These are phyloP conservation scores for Nomada fucata DNA, from an alignment of 2,888 invertebrate species.

Conservation along the genomic window DNA sequence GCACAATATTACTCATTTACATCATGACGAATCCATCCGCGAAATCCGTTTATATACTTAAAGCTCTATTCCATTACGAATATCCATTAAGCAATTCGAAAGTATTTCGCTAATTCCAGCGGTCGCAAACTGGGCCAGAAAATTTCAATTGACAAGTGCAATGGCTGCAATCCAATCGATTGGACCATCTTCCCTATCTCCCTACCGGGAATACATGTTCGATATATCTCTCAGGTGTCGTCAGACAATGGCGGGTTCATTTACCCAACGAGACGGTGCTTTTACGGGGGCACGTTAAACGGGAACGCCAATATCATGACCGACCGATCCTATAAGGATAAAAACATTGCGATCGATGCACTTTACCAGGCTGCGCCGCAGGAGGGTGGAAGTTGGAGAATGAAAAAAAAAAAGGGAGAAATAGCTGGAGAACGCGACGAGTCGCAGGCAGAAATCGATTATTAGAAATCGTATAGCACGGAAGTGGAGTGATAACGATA, in stretches of 20 bases:
- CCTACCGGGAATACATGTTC: neutral
- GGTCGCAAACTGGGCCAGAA: neutral
- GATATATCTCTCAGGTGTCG: slow-evolving; percentile 16
- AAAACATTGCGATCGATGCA: slow-evolving; percentile 33
- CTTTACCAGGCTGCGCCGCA: slow-evolving; percentile 21
- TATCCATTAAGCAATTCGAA: neutral
- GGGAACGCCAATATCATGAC: slow-evolving; percentile 20
- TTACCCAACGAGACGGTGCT: neutral
- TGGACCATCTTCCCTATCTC: neutral
- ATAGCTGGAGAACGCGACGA: slow-evolving; percentile 11
- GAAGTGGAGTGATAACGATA: slow-evolving; percentile 21
- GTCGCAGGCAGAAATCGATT: slow-evolving; percentile 46
- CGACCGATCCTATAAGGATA: slow-evolving; percentile 31
- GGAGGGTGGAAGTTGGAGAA: neutral
- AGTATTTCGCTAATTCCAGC: neutral
- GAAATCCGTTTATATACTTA: no score
- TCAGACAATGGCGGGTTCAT: slow-evolving; percentile 19
- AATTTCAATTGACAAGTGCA: neutral
- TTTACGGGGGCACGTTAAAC: slow-evolving; percentile 35
- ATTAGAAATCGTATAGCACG: slow-evolving; percentile 47
- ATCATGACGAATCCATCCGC: no score
- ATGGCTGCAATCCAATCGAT: neutral
- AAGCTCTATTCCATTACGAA: no score
- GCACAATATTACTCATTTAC: no score
- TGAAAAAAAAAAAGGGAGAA: neutral